Evolutionary conservation across 2,113 vertebrate genomes (phyloP).

Genomic region (Typhlomys cinereus): DNA sequence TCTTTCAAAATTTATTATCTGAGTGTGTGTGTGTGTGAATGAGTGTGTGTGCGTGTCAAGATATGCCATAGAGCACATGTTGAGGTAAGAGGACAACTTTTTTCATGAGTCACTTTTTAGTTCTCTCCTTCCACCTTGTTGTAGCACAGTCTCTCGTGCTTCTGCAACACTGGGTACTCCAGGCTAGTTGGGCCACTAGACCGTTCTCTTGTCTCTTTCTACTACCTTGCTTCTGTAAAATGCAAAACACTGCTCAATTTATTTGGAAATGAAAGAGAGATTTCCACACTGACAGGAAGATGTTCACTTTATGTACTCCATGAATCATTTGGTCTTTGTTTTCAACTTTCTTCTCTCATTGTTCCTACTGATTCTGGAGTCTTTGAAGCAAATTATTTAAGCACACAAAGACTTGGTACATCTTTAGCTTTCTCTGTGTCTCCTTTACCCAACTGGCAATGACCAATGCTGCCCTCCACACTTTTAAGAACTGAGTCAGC

Average conservation of each 20-base stretch:
- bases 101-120: too few relatives aligned
- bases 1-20: too few relatives aligned
- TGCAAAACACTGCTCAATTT: background rate
- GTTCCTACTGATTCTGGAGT: background rate
- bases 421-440: slow-evolving; percentile 7
- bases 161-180: background rate
- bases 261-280: background rate
- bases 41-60: too few relatives aligned
- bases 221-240: background rate
- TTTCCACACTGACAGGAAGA: background rate
- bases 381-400: background rate
- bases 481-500: slow-evolving; percentile 38
- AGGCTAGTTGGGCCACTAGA: background rate
- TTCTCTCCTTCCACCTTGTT: too few relatives aligned
- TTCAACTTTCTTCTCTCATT: background rate
- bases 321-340: background rate
- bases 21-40: too few relatives aligned
- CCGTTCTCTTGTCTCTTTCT: background rate
- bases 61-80: too few relatives aligned
- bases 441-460: background rate
- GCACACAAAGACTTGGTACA: background rate
- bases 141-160: too few relatives aligned
- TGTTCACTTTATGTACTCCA: background rate
- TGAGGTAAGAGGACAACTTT: too few relatives aligned
- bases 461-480: background rate